Conservation (phyloP, 2,797 vertebrate species). For the Trachurus trachurus region DNA sequence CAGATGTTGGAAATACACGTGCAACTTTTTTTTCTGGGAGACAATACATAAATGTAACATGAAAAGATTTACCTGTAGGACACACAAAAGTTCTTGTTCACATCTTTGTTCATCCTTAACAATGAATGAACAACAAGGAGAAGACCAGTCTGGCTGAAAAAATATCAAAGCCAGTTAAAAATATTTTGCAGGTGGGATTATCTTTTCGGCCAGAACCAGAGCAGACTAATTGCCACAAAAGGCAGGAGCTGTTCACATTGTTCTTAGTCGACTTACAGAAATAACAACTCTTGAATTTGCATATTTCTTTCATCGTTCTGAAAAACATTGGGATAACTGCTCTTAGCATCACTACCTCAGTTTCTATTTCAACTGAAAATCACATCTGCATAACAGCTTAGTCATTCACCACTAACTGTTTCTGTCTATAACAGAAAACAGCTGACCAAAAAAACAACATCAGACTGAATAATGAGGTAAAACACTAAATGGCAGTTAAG, state of each 20-base stretch:
- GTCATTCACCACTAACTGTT: background rate
- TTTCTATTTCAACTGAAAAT: background rate
- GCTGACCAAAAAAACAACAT: background rate
- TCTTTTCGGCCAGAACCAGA: background rate
- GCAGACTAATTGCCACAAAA: background rate
- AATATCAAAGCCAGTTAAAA: background rate
- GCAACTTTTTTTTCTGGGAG: background rate
- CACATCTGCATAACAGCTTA: background rate
- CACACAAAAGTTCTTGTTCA: slow-evolving; percentile 43
- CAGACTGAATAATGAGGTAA: background rate
- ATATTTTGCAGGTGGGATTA: background rate
- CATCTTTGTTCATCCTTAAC: slow-evolving; percentile 40
- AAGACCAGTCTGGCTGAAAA: background rate
- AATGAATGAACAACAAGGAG: slow-evolving; percentile 9
- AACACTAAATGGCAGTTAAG: background rate
- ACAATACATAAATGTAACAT: slow-evolving; percentile 35
- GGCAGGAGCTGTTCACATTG: background rate
- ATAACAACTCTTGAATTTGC: background rate
- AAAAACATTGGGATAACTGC: background rate
- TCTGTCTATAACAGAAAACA: background rate
- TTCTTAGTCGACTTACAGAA: background rate
- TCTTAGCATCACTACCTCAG: background rate
- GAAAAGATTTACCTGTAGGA: background rate
- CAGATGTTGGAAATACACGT: slow-evolving; percentile 18
- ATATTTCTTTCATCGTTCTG: background rate